Evolutionary conservation across 2,888 invertebrate species (phyloP).

Genomic region (Apamea anceps): DNA sequence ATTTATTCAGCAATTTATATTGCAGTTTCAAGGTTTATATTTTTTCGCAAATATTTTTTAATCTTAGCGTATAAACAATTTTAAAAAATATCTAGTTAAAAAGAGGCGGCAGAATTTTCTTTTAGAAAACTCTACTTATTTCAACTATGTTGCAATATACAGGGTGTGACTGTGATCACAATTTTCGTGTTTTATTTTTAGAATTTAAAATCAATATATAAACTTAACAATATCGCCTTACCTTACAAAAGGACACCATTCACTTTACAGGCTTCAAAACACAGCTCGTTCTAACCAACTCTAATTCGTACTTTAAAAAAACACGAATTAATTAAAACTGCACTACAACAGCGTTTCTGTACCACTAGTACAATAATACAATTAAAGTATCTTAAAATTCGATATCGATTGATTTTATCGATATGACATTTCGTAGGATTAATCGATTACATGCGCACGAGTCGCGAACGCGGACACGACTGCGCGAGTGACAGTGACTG

Average conservation of each 20-base stretch:
- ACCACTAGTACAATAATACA: conserved; percentile 34
- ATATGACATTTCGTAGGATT: conserved; percentile 45
- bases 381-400: no score
- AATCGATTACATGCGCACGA: conserved; percentile 56
- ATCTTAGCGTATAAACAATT: no score
- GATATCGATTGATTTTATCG: conserved; percentile 50
- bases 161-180: not conserved
- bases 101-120: not conserved
- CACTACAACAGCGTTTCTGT: conserved; percentile 23
- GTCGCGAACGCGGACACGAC: conserved; percentile 50
- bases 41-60: not conserved
- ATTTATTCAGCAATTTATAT: not conserved
- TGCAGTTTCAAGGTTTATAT: not conserved
- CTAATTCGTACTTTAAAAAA: not conserved
- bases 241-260: conserved; percentile 63
- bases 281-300: conserved; percentile 20
- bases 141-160: not conserved
- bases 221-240: conserved; percentile 44
- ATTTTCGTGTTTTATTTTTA: not conserved
- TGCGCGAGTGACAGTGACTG: conserved; percentile 58
- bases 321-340: conserved; percentile 16
- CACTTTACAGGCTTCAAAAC: conserved; percentile 49
- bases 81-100: not conserved
- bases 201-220: not conserved
- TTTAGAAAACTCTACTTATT: not conserved